Base-by-base conservation (phyloP, 2,888 invertebrate species). In the Hipparchia semele region DNA sequence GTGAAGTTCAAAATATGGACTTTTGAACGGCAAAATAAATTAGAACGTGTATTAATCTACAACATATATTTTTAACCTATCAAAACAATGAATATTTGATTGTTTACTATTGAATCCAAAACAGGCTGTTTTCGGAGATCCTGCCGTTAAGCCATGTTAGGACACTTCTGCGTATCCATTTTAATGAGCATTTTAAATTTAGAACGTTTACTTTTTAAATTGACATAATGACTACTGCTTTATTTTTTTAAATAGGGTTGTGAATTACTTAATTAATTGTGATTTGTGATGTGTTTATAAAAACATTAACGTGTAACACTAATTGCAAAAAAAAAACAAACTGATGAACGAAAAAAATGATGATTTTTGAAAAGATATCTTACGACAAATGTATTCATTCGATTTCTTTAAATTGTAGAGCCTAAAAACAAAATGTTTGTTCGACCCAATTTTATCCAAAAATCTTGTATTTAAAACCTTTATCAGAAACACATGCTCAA, bases 401-500 rank as follows among this genome's bases (percentile, higher is more conserved):
- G 56, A 6, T 13, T 39, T 6, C 5, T 62, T 33, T 39, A 10
- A 39, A 59, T 33, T 54, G 4, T 23, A 39, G 62, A 13, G 13
- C 13, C 62, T 12, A 62, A 62, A 60, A 46, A 62, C 33, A 53
- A 65, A 5, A 53, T 53, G 12, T 53, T 6, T 10, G 9, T 49
- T n/a, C 49, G 4, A 23, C 49, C 5, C 23, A 62, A 5, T 65
- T 53, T 65, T 64, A 64, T 64, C 13, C 23, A 9, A 64, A 64
- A 71, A 49, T 67, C 49, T 58, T 68, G 61, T 71, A 73, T 70
- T 46, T 49, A 66, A 75, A 78, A 80, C 76, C 79, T 83, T 83
- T 81, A 87, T 89, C 87, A 90, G 79, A 77, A 89, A 84, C 92
- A 93, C 87, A 88, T 93, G 93, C 87, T 83, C 82, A 80, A 82